These are phyloP conservation scores for Heliconius melpomene DNA, from an alignment of 1,140 invertebrate species.

Conservation along the genomic window DNA sequence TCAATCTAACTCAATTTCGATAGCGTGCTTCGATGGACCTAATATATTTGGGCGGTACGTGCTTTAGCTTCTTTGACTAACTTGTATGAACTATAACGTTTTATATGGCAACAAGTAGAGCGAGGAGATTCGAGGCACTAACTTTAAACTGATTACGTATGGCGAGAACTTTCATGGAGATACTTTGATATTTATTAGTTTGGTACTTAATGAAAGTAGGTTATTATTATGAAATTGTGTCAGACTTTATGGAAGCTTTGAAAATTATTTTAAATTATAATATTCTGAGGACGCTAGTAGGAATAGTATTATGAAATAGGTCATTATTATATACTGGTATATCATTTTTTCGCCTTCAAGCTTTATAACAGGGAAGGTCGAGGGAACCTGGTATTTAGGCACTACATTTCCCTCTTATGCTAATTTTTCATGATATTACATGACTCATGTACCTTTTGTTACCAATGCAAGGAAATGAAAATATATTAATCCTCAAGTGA, in stretches of 20 bases:
- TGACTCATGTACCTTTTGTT: no score
- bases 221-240: slow-evolving; percentile 3
- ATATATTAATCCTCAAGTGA: no score
- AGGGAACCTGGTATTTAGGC: no score
- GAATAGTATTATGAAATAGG: no score
- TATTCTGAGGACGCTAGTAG: no score
- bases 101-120: slow-evolving; percentile 36
- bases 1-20: slow-evolving; percentile 34
- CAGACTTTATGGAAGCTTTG: background rate
- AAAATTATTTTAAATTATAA: no score
- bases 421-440: no score
- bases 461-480: no score
- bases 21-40: slow-evolving; percentile 28
- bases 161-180: slow-evolving; percentile 88
- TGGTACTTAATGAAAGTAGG: background rate
- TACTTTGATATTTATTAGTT: slow-evolving; percentile 84
- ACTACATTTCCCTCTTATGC: no score
- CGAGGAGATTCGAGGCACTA: slow-evolving; percentile 40
- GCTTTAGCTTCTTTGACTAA: slow-evolving; percentile 41
- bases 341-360: no score
- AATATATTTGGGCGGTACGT: slow-evolving; percentile 38
- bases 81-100: slow-evolving; percentile 25
- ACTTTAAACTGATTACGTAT: slow-evolving; percentile 41
- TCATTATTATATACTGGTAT: no score
- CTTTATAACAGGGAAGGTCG: no score